These are phyloP conservation scores for Hippocampus zosterae DNA, from an alignment of 2,113 vertebrate species.

Conservation along the genomic window DNA sequence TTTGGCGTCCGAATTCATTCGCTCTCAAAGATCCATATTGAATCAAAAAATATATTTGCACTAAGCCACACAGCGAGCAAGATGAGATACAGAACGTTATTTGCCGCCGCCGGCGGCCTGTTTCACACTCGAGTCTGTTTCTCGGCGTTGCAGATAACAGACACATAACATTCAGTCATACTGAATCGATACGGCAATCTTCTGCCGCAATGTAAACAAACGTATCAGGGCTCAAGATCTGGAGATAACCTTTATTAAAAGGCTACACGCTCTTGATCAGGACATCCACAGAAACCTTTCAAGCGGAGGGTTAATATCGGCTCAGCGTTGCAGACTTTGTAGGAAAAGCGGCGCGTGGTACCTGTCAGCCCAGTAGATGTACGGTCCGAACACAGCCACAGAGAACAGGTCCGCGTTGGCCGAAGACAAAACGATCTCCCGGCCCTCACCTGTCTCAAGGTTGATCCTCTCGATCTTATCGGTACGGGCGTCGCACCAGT, in stretches of 20 bases:
- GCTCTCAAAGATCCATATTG: not conserved
- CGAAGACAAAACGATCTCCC: constrained; percentile 94
- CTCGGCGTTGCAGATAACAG: not conserved
- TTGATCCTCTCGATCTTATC: constrained; percentile 99
- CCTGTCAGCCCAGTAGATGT: constrained; percentile 99
- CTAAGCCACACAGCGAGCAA: not conserved
- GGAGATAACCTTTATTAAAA: not conserved
- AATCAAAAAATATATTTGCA: not conserved
- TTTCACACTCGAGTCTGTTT: not conserved
- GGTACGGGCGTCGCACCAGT: constrained; percentile 97
- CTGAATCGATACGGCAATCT: not conserved
- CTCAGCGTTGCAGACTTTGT: constrained; percentile 71
- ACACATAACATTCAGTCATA: constrained; percentile 1
- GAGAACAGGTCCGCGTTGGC: constrained; percentile 98
- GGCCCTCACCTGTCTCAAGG: constrained; percentile 94
- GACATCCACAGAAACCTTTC: constrained; percentile 52
- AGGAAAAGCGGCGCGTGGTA: constrained; percentile 68
- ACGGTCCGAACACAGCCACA: constrained; percentile 94
- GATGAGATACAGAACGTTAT: not conserved
- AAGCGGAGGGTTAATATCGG: constrained; percentile 71
- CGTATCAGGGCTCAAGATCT: not conserved
- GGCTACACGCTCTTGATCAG: not conserved
- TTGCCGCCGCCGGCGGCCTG: not conserved
- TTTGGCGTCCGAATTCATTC: not conserved
- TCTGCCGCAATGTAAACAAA: not conserved